A percentile compares a stretch with the other conserved stretches of the same genome.
These are phyloP conservation scores for Hypothenemus hampei DNA, from an alignment of 1,140 invertebrate genomes.

Conservation along the genomic window DNA sequence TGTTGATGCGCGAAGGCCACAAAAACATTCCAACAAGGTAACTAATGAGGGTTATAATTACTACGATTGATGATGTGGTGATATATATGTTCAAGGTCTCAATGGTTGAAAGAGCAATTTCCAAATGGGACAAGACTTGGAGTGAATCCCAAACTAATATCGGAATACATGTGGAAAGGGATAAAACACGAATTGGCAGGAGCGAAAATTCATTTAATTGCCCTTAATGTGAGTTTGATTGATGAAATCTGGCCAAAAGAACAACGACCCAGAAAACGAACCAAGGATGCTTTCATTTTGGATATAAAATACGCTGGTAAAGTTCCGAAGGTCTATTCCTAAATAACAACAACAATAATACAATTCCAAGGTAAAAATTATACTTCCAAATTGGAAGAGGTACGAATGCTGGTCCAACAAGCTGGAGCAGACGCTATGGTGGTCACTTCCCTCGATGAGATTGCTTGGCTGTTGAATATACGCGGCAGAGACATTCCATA, in stretches of 20 bases:
- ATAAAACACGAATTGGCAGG: conserved; percentile 56
- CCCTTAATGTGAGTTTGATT: conserved; percentile 68
- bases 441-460: conserved; percentile 85
- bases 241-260: conserved; percentile 76
- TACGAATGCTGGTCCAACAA: conserved; percentile 61
- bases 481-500: conserved; percentile 84
- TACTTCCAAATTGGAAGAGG: conserved; percentile 65
- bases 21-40: conserved; percentile 51
- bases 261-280: conserved; percentile 51
- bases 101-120: conserved; percentile 65
- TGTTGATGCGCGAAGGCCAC: conserved; percentile 66
- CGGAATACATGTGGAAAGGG: conserved; percentile 52
- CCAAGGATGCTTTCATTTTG: conserved; percentile 44
- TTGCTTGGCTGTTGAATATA: conserved; percentile 94
- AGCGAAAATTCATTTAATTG: conserved; percentile 55
- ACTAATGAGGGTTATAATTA: background rate
- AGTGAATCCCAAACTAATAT: conserved; percentile 72
- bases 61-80: background rate
- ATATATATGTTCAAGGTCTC: conserved; percentile 44
- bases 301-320: conserved; percentile 35
- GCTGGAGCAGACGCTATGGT: conserved; percentile 71
- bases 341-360: conserved; percentile 20
- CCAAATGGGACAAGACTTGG: conserved; percentile 64
- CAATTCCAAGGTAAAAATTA: conserved; percentile 56
- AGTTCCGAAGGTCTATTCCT: background rate